A percentile compares a stretch with the other conserved stretches of the same genome.
phyloP scores from a whole-genome alignment of 2,113 vertebrate species.

The Centropus unirufus region DNA sequence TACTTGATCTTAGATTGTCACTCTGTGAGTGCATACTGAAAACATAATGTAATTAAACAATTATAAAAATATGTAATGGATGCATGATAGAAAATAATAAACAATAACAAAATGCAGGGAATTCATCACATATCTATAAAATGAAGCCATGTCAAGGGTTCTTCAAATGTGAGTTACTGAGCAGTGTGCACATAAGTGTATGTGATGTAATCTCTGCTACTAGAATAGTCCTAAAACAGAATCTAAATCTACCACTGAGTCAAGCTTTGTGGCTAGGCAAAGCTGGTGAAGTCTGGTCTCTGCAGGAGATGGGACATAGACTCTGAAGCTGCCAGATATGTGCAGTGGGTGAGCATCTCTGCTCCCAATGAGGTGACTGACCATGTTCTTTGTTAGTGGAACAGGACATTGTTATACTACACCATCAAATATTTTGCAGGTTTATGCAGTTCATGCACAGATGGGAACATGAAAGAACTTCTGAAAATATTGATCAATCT shows the following conservation, averaged over 20 bases:
- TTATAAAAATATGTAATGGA: background rate
- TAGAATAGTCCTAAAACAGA: background rate
- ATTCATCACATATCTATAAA: background rate
- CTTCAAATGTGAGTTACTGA: background rate
- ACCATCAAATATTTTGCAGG: background rate
- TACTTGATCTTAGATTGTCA: background rate
- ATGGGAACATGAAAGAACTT: background rate
- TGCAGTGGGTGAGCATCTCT: background rate
- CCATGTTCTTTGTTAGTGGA: background rate
- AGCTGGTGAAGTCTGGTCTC: background rate
- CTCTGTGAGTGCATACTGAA: background rate
- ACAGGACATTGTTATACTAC: background rate
- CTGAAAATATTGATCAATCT: background rate
- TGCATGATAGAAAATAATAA: background rate
- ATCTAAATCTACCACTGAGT: background rate
- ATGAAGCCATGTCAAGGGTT: background rate
- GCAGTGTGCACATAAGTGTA: too few relatives aligned
- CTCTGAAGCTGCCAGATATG: background rate
- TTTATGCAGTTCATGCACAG: background rate
- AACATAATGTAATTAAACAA: background rate
- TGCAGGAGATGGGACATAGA: background rate
- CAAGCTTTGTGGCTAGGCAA: background rate
- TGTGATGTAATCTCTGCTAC: background rate
- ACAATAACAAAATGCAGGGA: background rate
- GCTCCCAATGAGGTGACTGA: background rate